These are phyloP conservation scores for Neuroscelio doddi DNA, from an alignment of 2,888 invertebrate genomes.

Conservation along the genomic window DNA sequence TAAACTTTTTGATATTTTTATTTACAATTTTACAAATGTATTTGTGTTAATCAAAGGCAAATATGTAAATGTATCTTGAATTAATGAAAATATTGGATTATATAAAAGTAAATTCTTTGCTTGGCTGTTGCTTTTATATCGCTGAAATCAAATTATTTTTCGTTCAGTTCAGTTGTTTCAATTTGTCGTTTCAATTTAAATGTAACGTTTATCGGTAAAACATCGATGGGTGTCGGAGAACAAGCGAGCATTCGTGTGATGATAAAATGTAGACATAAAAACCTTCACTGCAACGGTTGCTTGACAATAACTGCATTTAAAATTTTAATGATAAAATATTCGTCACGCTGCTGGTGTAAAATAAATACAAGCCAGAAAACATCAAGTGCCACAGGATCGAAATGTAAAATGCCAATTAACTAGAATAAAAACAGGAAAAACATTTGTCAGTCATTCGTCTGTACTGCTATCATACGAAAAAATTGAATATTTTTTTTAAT, in stretches of 20 bases:
- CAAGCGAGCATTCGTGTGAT: slow-evolving; percentile 11
- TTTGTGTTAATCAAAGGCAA: not conserved
- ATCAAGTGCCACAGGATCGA: slow-evolving; percentile 12
- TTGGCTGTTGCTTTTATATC: slow-evolving; percentile 13
- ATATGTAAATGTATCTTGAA: not conserved
- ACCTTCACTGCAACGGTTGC: slow-evolving; percentile 17
- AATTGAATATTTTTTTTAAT: slow-evolving; percentile 37
- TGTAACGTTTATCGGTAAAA: slow-evolving; percentile 28
- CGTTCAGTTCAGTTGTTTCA: slow-evolving; percentile 29
- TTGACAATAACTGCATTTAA: slow-evolving; percentile 44
- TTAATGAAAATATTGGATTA: too few species aligned
- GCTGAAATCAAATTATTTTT: slow-evolving; percentile 33
- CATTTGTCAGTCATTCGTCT: slow-evolving; percentile 37
- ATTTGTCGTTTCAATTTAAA: slow-evolving; percentile 41
- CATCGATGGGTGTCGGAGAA: slow-evolving; percentile 15
- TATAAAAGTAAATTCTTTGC: too few species aligned
- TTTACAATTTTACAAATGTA: slow-evolving; percentile 28
- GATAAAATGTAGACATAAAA: slow-evolving; percentile 40
- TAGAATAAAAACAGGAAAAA: slow-evolving; percentile 29
- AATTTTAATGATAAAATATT: slow-evolving; percentile 42
- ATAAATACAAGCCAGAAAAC: slow-evolving; percentile 3
- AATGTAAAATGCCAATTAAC: slow-evolving; percentile 34
- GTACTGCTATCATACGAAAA: slow-evolving; percentile 23
- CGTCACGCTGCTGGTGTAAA: slow-evolving; percentile 7
- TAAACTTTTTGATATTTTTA: slow-evolving; percentile 24